phyloP scores from a whole-genome alignment of 2,113 vertebrate species.

The Poeciliopsis retropinna region DNA sequence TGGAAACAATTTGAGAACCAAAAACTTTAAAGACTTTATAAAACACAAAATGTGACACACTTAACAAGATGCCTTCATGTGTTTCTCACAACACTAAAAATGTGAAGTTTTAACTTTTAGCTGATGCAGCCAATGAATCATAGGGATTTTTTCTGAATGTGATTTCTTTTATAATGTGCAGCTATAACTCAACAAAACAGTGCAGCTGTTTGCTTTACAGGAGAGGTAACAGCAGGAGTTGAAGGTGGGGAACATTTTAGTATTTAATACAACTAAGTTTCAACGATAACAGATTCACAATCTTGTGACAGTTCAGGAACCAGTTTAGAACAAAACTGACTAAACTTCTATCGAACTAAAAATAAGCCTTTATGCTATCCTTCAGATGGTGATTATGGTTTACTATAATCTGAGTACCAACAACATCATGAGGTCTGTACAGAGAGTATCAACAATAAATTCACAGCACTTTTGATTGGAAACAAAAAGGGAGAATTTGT shows the following conservation, averaged over 20 bases:
- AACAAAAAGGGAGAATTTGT: conserved; percentile 40
- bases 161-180: too few species aligned
- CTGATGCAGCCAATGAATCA: too few species aligned
- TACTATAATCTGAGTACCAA: conserved; percentile 35
- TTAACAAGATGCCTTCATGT: too few species aligned
- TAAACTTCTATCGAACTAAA: conserved; percentile 20
- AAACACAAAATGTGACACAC: too few species aligned
- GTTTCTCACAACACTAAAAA: too few species aligned
- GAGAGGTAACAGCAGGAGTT: neutral
- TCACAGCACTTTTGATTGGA: conserved; percentile 78
- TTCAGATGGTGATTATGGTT: conserved; percentile 30
- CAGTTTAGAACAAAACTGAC: conserved; percentile 43
- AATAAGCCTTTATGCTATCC: conserved; percentile 33
- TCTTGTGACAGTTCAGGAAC: conserved; percentile 41
- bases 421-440: conserved; percentile 40
- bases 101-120: too few species aligned
- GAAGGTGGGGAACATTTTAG: neutral
- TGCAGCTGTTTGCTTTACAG: neutral
- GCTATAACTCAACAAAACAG: too few species aligned
- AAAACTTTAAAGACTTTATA: too few species aligned
- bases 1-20: too few species aligned
- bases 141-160: too few species aligned
- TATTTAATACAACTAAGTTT: conserved; percentile 9
- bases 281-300: conserved; percentile 52
- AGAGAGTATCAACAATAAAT: conserved; percentile 65